Percentiles rank a stretch among this genome's conserved stretches.
phyloP scores from a whole-genome alignment of 2,113 vertebrate species.

The Agelaius phoeniceus region DNA sequence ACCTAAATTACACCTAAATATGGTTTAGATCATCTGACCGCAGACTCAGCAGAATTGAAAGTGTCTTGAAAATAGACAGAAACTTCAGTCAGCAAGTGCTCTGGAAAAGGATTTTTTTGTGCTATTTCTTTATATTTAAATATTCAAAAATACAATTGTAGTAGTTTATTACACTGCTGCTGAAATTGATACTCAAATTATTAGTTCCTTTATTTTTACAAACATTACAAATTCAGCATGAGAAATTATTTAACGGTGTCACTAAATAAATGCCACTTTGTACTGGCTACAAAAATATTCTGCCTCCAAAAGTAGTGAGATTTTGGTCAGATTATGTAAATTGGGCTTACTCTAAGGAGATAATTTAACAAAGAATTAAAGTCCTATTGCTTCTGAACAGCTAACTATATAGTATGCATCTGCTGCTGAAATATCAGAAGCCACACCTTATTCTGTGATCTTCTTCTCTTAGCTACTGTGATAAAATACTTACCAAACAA shows the following conservation, averaged over 20 bases:
- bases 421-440: background rate
- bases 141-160: background rate
- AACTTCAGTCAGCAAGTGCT: background rate
- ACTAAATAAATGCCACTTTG: background rate
- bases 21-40: background rate
- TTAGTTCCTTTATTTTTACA: background rate
- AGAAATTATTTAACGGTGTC: background rate
- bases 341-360: background rate
- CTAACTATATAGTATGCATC: background rate
- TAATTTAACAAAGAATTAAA: background rate
- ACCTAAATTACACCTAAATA: background rate
- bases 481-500: conserved; percentile 31
- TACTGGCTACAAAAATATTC: background rate
- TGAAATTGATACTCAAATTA: background rate
- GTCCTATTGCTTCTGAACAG: background rate
- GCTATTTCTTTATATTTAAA: background rate
- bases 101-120: background rate
- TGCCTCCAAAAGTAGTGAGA: background rate
- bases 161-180: background rate
- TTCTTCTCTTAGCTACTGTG: background rate
- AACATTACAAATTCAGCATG: background rate
- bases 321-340: background rate
- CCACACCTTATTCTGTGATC: background rate
- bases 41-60: background rate
- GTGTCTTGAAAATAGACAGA: background rate